Evolutionary conservation across 1,140 invertebrate species (phyloP).

Genomic region (Phymorhynchus buccinoides): DNA sequence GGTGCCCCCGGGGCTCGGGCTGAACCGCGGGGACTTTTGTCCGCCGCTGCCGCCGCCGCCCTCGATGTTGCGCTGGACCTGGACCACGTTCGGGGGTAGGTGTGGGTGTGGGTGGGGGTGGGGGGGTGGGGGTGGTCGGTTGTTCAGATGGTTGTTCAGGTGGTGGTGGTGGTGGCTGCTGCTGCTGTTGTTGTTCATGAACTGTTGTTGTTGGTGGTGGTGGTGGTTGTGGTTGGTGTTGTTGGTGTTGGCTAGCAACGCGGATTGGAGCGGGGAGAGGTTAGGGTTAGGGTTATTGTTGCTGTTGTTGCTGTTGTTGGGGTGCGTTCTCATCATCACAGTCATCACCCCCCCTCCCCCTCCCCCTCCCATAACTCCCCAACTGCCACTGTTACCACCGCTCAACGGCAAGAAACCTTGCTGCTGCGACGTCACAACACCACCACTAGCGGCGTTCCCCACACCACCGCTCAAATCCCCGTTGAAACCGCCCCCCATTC

Average conservation of each 20-base stretch:
- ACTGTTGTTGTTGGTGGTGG: neutral
- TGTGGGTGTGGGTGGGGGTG: conserved; percentile 15
- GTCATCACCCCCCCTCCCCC: neutral
- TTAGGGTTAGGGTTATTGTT: neutral
- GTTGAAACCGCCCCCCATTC: neutral
- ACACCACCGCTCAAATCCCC: neutral
- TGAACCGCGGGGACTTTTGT: conserved; percentile 62
- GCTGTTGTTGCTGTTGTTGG: neutral
- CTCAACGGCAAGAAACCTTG: neutral
- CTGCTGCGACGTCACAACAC: neutral
- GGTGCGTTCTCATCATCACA: neutral
- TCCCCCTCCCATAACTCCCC: neutral
- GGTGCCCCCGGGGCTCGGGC: conserved; percentile 52
- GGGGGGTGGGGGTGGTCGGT: neutral
- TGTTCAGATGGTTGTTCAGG: neutral
- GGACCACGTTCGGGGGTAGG: no score
- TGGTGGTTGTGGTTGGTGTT: neutral
- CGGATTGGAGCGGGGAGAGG: conserved; percentile 17
- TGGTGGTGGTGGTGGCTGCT: neutral
- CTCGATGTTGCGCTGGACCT: conserved; percentile 45
- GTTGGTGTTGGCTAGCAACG: conserved; percentile 19
- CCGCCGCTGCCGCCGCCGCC: no score
- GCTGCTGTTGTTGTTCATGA: conserved; percentile 6
- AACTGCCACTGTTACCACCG: no score
- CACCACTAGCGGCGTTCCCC: neutral